Percentiles rank a stretch among this genome's conserved stretches.
These are phyloP conservation scores for Cryptotermes secundus DNA, from an alignment of 1,140 invertebrate species.

Conservation along the genomic window DNA sequence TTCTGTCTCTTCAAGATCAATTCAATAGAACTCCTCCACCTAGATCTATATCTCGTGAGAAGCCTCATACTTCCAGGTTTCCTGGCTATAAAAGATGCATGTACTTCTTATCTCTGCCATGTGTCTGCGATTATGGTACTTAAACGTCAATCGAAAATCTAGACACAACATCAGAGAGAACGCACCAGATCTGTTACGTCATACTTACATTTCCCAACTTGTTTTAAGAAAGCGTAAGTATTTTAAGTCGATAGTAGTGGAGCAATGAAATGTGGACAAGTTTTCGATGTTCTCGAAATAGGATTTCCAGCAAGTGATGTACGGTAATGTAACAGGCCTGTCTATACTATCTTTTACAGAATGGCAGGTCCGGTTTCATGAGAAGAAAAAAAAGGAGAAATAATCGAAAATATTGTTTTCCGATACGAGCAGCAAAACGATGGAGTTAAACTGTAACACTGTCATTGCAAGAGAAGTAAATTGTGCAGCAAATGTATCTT, in stretches of 20 bases:
- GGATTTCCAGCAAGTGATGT: slow-evolving; percentile 25
- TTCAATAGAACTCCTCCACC: no score
- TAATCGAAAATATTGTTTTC: slow-evolving; percentile 32
- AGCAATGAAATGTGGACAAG: slow-evolving; percentile 21
- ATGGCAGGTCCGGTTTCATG: slow-evolving; percentile 21
- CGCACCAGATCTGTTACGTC: no score
- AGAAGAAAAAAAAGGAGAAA: slow-evolving; percentile 18
- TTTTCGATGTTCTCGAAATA: slow-evolving; percentile 31
- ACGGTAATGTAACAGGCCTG: slow-evolving; percentile 11
- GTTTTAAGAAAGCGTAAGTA: background rate
- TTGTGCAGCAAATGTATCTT: background rate
- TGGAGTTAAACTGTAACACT: slow-evolving; percentile 30
- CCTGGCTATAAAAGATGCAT: no score
- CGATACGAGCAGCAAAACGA: slow-evolving; percentile 27
- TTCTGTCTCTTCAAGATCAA: no score
- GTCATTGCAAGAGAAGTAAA: slow-evolving; percentile 20
- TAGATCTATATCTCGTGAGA: no score
- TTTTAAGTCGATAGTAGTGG: slow-evolving; percentile 2
- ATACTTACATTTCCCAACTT: no score
- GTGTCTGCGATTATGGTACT: no score
- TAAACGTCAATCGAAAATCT: no score
- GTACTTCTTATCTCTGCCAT: no score
- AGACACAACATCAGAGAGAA: no score
- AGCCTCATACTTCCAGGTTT: no score
- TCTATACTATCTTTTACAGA: slow-evolving; percentile 28